Evolutionary conservation across 2,113 vertebrate genomes (phyloP).

Genomic region (Centropus unirufus): DNA sequence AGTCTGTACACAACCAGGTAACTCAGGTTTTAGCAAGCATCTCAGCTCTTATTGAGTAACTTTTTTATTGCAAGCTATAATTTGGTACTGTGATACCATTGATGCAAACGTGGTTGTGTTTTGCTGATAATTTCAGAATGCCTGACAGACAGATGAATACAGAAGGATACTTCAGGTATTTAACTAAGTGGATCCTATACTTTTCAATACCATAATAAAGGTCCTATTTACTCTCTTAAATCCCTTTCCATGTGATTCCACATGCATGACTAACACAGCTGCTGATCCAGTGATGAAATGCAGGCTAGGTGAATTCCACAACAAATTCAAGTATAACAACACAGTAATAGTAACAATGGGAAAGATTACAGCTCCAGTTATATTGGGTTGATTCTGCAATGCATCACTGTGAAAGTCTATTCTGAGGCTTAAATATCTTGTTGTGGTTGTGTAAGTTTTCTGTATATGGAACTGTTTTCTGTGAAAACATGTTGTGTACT

Average conservation of each 20-base stretch:
- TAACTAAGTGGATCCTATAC: constrained; percentile 28
- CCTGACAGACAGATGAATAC: constrained; percentile 81
- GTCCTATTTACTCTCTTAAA: neutral
- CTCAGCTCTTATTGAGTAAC: neutral
- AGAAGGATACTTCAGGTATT: constrained; percentile 84
- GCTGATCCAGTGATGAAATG: neutral
- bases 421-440: neutral
- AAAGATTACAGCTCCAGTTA: neutral
- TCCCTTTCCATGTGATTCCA: neutral
- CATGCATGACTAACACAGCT: constrained; percentile 39
- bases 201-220: neutral
- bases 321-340: neutral
- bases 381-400: neutral
- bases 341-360: neutral
- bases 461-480: neutral
- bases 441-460: neutral
- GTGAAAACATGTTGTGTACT: neutral
- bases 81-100: neutral
- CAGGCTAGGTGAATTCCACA: neutral
- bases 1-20: neutral
- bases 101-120: constrained; percentile 18
- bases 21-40: neutral
- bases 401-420: neutral
- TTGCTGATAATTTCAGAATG: constrained; percentile 80
- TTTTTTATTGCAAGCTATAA: neutral